Evolutionary conservation across 2,888 invertebrate genomes (phyloP), one percentile per base, ranked within the genome.

Genomic region (Drosophila helvetica): DNA sequence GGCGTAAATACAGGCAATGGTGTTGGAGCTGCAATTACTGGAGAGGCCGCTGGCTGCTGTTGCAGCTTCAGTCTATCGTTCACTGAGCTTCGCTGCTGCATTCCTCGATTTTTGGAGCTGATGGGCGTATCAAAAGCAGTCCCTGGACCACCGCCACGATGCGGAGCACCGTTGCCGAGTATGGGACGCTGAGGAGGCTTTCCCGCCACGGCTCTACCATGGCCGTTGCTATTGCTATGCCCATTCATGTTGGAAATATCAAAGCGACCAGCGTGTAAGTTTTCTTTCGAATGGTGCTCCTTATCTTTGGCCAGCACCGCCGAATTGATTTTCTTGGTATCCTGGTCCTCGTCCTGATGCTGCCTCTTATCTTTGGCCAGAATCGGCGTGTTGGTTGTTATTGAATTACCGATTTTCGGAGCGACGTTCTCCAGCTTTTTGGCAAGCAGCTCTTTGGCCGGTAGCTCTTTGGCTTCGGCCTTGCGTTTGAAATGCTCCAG

Each of bases 141-240:
- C 12, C 47, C 25, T 15, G 58, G 58, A 48, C 50, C 7, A 15
- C 15, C 8, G 9, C n/a, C 25, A 0, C 70, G 76, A n/a, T 57
- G 64, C 7, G 86, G 58, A 2, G 66, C 65, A 65, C 83, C 83
- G 18, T 82, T 74, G 4, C 83, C 83, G 42, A 83, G 42, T 10
- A 83, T 83, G 22, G 83, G 70, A 38, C 83, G 83, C 30, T 86
- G 47, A n/a, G 78, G 69, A 0, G 71, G 70, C 25, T 81, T 84
- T 42, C 54, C 33, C 0, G 51, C 64, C 22, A 62, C 51, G 51
- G 25, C 15, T 12, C 61, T 60, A 15, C 2, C 45, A 9, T 65
- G 54, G 0, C 65, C 65, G 15, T 66, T 64, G 48, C 78, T 74
- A n/a, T 50, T 64, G 48, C 78, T 74, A 19, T 58, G 77, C 17